Evolutionary conservation across 2,113 vertebrate genomes (phyloP).

Genomic region (Psittacula cyanocephala): DNA sequence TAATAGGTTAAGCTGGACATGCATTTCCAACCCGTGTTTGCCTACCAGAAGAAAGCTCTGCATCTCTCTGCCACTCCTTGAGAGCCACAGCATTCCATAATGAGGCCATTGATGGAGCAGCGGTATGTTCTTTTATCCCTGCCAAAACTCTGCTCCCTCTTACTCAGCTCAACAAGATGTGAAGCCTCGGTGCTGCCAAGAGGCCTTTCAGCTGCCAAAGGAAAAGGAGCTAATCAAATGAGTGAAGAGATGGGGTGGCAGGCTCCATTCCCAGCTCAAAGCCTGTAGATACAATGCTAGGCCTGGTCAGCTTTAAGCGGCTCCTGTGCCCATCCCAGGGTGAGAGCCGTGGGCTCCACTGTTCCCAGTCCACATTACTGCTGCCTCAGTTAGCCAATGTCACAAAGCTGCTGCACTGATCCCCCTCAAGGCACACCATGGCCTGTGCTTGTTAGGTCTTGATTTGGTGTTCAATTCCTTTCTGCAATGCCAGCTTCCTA

Average conservation of each 20-base stretch:
- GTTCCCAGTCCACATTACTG: not conserved
- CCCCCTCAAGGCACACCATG: slow-evolving; percentile 10
- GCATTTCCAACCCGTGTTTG: not conserved
- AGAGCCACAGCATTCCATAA: not conserved
- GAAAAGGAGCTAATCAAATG: slow-evolving; percentile 27
- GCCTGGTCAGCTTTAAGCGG: accelerated
- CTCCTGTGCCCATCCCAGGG: not conserved
- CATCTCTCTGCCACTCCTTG: not conserved
- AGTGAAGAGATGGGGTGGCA: not conserved
- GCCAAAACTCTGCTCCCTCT: slow-evolving; percentile 40
- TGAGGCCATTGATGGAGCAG: slow-evolving; percentile 25
- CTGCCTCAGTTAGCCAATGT: not conserved
- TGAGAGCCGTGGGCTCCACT: accelerated
- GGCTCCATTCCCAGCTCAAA: not conserved
- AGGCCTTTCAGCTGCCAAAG: slow-evolving; percentile 12
- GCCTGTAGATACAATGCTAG: not conserved
- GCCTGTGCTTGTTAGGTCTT: not conserved
- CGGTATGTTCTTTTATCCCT: slow-evolving; percentile 9
- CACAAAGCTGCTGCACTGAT: not conserved
- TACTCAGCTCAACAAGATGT: slow-evolving; percentile 42
- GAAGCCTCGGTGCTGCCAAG: slow-evolving; percentile 39
- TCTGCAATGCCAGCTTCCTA: not conserved
- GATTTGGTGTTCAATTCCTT: not conserved
- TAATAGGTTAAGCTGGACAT: not conserved
- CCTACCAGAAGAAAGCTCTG: not conserved